Conservation (phyloP, 2,888 invertebrate genomes). For the Steinernema scapterisci region DNA sequence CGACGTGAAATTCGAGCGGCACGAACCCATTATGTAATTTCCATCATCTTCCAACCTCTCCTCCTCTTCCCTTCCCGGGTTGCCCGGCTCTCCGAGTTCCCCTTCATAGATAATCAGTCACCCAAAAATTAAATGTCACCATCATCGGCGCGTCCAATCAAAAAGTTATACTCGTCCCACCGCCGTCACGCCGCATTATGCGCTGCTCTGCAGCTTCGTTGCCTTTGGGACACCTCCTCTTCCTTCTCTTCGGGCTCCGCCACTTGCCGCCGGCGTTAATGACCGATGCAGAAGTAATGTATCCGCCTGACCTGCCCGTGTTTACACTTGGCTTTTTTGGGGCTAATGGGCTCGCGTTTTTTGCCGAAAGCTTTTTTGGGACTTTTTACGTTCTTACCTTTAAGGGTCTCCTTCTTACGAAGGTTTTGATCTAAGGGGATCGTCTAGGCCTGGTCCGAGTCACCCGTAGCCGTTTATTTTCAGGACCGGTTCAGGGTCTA, state of each 20-base stretch:
- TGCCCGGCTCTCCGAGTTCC: background rate
- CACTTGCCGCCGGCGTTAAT: slow-evolving; percentile 28
- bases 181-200: slow-evolving; percentile 23
- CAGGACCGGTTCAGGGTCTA: too few species aligned
- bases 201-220: background rate
- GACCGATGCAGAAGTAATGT: slow-evolving; percentile 20
- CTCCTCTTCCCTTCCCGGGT: background rate
- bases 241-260: too few species aligned
- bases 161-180: slow-evolving; percentile 15
- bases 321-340: background rate
- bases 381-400: too few species aligned
- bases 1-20: background rate
- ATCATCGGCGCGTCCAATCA: slow-evolving; percentile 32
- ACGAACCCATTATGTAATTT: slow-evolving; percentile 18
- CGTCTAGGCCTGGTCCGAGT: too few species aligned
- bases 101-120: slow-evolving; percentile 33
- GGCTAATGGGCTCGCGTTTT: too few species aligned
- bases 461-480: too few species aligned
- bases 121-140: slow-evolving; percentile 33
- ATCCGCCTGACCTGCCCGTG: background rate
- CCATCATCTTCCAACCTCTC: background rate
- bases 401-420: too few species aligned
- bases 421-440: too few species aligned
- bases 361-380: too few species aligned
- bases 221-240: background rate